These are phyloP conservation scores for Cherax destructor DNA, from an alignment of 1,140 invertebrate genomes.

Conservation along the genomic window DNA sequence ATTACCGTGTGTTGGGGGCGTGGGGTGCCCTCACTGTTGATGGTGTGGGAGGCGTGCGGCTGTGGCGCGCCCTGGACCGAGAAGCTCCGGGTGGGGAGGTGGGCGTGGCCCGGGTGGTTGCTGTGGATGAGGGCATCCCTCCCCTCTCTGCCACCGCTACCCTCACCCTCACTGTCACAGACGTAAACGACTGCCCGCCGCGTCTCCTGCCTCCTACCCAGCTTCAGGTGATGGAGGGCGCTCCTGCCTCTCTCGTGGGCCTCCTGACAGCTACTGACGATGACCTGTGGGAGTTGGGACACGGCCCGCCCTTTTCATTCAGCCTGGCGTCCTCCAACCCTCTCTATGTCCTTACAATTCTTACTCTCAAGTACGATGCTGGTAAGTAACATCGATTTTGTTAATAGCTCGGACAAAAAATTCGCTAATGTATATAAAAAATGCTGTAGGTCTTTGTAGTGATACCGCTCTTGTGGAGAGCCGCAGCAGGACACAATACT, in stretches of 20 bases:
- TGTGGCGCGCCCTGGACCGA: conserved; percentile 33
- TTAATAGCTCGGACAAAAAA: too few relatives aligned
- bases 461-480: too few relatives aligned
- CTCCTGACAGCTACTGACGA: conserved; percentile 58
- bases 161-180: conserved; percentile 39
- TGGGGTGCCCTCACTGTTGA: conserved; percentile 25
- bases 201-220: conserved; percentile 45
- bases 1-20: conserved; percentile 18
- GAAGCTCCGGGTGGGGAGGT: conserved; percentile 19
- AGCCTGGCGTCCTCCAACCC: conserved; percentile 52
- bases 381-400: neutral
- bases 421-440: too few relatives aligned
- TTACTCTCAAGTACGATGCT: neutral
- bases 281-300: conserved; percentile 49
- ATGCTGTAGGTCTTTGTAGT: too few relatives aligned
- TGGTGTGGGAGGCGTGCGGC: conserved; percentile 3
- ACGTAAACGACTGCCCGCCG: conserved; percentile 63
- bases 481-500: too few relatives aligned
- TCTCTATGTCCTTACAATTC: conserved; percentile 13
- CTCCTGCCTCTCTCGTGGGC: conserved; percentile 41
- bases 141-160: conserved; percentile 56
- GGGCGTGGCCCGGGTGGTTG: conserved; percentile 20
- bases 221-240: conserved; percentile 53
- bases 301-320: conserved; percentile 61
- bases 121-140: conserved; percentile 48